A percentile compares a stretch with the other conserved stretches of the same genome.
These are phyloP conservation scores for Pomatorhinus ruficollis DNA, from an alignment of 2,113 vertebrate species.

Conservation along the genomic window DNA sequence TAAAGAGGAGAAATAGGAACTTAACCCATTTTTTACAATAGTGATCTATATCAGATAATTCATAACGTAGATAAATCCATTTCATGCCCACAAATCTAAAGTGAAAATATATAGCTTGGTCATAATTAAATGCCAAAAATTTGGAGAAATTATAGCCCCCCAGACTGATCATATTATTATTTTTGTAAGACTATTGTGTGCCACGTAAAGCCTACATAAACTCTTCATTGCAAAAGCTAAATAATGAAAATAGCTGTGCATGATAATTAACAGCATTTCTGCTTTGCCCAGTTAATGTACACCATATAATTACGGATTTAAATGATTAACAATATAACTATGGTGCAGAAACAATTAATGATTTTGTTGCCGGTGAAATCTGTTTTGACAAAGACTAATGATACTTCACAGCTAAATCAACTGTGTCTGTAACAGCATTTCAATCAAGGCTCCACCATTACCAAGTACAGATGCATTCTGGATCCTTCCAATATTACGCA, in stretches of 20 bases:
- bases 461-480: background rate
- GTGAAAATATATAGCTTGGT: background rate
- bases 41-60: background rate
- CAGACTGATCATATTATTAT: background rate
- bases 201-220: background rate
- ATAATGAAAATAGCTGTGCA: background rate
- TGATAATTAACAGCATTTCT: background rate
- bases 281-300: background rate
- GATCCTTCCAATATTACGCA: background rate
- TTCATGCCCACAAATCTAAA: background rate
- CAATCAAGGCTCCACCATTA: background rate
- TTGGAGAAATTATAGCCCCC: background rate
- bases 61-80: background rate
- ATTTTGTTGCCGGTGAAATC: conserved; percentile 7
- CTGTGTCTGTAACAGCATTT: background rate
- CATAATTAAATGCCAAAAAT: background rate
- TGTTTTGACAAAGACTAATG: conserved; percentile 21
- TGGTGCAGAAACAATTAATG: background rate
- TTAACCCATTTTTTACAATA: background rate
- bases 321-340: background rate
- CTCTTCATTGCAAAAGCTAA: background rate
- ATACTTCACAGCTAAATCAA: background rate
- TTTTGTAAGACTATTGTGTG: background rate
- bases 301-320: conserved; percentile 23
- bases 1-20: background rate